Conservation (phyloP, 2,113 vertebrate genomes). For the Synodontis membranacea region DNA sequence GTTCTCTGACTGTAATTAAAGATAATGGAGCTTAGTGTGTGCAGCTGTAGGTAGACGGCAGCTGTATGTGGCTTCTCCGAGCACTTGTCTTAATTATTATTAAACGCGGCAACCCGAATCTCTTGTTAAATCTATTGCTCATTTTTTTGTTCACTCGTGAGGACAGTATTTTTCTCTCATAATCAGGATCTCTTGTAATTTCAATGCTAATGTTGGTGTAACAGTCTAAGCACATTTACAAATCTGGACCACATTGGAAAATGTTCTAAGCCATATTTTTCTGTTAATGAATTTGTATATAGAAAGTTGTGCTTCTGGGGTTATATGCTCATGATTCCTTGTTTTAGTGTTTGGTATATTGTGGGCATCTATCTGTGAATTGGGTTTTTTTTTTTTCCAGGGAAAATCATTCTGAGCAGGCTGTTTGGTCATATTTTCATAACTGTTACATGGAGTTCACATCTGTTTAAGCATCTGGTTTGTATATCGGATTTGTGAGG, state of each 20-base stretch:
- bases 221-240: neutral
- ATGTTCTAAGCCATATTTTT: slow-evolving; percentile 41
- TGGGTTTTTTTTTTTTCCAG: neutral
- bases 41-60: neutral
- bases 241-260: neutral
- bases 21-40: slow-evolving; percentile 10
- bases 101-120: neutral
- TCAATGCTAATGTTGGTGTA: neutral
- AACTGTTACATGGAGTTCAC: slow-evolving; percentile 9
- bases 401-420: neutral
- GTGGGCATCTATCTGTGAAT: slow-evolving; percentile 8
- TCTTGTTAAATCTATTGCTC: neutral
- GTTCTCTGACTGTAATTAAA: slow-evolving; percentile 21
- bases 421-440: neutral
- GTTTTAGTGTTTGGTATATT: slow-evolving; percentile 18
- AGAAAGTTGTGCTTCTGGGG: slow-evolving; percentile 10
- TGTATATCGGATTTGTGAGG: slow-evolving; percentile 19
- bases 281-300: slow-evolving; percentile 34
- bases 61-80: neutral
- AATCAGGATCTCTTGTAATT: neutral
- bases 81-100: neutral
- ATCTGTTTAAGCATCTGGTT: slow-evolving; percentile 17
- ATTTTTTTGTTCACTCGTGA: slow-evolving; percentile 18
- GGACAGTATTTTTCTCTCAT: neutral
- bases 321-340: neutral